A percentile compares a stretch with the other conserved stretches of the same genome.
Conservation (phyloP, 53 echinoderm and acorn worm genomes). For the Holothuria scabra region DNA sequence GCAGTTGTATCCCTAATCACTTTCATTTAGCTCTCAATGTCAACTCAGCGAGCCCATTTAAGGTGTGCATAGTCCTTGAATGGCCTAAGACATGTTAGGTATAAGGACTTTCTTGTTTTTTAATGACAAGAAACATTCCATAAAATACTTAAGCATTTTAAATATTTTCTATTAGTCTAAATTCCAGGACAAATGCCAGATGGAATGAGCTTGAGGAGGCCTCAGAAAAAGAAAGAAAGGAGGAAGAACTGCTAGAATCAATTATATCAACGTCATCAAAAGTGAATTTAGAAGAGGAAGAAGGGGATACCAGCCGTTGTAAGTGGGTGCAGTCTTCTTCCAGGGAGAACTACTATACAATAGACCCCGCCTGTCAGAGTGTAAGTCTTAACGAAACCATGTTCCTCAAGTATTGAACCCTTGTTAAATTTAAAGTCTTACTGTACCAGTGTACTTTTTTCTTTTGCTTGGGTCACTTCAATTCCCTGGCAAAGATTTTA, state of each 20-base stretch:
- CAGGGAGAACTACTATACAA: slow-evolving; percentile 83
- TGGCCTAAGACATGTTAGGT: too few species aligned
- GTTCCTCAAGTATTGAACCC: too few species aligned
- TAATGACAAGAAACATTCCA: background rate
- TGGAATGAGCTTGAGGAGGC: slow-evolving; percentile 59
- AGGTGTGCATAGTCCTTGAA: too few species aligned
- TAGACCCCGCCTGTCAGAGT: slow-evolving; percentile 42
- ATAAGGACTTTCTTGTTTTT: too few species aligned
- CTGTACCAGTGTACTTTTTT: too few species aligned
- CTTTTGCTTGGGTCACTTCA: too few species aligned
- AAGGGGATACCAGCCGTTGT: slow-evolving; percentile 39
- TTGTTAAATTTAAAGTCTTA: too few species aligned
- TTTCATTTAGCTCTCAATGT: too few species aligned
- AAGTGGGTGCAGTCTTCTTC: slow-evolving; percentile 90
- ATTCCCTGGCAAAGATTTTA: too few species aligned
- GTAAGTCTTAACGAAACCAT: too few species aligned
- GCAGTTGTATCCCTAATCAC: too few species aligned
- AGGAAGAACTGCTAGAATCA: slow-evolving; percentile 37
- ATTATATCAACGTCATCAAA: slow-evolving; percentile 40
- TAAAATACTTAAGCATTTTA: background rate
- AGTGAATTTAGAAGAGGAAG: slow-evolving; percentile 42
- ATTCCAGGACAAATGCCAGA: slow-evolving; percentile 28
- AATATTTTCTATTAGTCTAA: background rate
- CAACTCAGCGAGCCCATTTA: too few species aligned
- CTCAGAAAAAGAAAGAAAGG: slow-evolving; percentile 41